Conservation (phyloP, 2,113 vertebrate genomes). For the Spermophilus dauricus region DNA sequence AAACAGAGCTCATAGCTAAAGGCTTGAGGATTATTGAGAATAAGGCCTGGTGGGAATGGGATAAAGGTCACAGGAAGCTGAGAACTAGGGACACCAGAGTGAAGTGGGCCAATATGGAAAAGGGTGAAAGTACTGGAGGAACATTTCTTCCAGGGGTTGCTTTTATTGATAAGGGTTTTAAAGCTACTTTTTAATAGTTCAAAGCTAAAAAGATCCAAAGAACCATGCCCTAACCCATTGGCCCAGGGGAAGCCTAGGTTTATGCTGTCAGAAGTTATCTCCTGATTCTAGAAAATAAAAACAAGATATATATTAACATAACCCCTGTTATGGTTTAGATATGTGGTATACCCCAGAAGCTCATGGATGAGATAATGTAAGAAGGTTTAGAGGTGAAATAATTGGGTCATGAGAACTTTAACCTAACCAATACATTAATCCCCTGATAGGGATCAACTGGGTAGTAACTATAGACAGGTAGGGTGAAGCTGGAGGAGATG, state of each 20-base stretch:
- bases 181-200: neutral
- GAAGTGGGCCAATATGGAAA: neutral
- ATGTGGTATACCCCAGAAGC: too few species aligned
- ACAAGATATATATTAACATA: neutral
- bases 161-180: conserved; percentile 29
- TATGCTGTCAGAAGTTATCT: neutral
- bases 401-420: too few species aligned
- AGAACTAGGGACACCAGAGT: neutral
- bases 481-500: too few species aligned
- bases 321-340: neutral
- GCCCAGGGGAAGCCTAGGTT: neutral
- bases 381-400: too few species aligned
- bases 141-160: neutral
- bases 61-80: neutral
- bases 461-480: too few species aligned
- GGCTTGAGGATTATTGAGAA: neutral
- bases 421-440: too few species aligned
- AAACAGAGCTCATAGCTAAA: neutral
- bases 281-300: neutral
- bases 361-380: too few species aligned
- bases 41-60: neutral
- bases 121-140: neutral
- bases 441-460: too few species aligned
- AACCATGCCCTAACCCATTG: neutral
- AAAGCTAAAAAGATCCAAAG: neutral